Conservation (phyloP, 2,113 vertebrate genomes). For the Heterotilapia buettikoferi region DNA sequence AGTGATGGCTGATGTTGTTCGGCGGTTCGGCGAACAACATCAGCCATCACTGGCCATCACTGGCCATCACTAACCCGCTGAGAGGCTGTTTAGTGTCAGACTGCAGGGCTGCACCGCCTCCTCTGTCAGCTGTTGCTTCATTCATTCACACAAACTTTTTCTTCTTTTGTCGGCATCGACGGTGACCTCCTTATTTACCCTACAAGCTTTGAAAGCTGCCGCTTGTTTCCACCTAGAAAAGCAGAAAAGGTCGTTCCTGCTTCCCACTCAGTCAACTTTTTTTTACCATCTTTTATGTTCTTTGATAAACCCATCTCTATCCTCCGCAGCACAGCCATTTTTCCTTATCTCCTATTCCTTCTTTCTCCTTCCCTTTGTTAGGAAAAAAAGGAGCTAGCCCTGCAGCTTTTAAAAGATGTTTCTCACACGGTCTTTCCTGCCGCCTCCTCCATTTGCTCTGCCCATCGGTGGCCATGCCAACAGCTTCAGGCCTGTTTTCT, state of each 20-base stretch:
- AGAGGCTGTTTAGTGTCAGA: neutral
- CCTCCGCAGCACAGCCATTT: neutral
- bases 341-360: neutral
- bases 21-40: neutral
- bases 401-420: neutral
- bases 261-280: neutral
- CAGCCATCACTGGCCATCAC: too few species aligned
- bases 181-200: neutral
- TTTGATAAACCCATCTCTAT: neutral
- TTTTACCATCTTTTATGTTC: neutral
- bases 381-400: neutral
- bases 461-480: constrained; percentile 4
- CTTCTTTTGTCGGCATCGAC: neutral
- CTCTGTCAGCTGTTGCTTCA: neutral
- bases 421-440: neutral
- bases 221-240: neutral
- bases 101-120: neutral
- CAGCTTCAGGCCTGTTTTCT: constrained; percentile 16
- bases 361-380: neutral
- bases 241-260: neutral
- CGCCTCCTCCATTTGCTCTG: neutral
- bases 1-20: neutral
- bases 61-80: neutral
- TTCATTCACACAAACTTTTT: neutral
- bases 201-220: neutral